Evolutionary conservation across 2,113 vertebrate genomes (phyloP).

Genomic region (Lynx canadensis): DNA sequence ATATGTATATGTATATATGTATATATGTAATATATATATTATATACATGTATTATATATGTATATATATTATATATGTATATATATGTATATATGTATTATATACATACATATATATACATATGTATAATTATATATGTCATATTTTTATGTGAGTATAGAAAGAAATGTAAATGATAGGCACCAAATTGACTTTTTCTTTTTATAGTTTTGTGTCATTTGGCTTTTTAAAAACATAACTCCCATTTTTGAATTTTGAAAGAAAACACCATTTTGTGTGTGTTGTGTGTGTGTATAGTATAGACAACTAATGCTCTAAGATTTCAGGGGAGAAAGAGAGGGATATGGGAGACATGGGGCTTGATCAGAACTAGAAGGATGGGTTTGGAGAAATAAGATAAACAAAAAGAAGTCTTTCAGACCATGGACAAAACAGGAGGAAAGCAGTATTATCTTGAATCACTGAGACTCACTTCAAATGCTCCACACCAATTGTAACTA

Average conservation of each 20-base stretch:
- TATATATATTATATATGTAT: no score
- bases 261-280: background rate
- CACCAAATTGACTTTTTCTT: background rate
- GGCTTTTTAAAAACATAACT: background rate
- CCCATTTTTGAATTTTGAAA: constrained; percentile 24
- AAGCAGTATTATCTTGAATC: background rate
- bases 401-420: background rate
- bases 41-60: no score
- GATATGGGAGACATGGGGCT: background rate
- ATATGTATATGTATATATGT: background rate
- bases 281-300: background rate
- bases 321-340: background rate
- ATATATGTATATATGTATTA: no score
- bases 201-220: background rate
- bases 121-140: background rate
- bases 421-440: background rate
- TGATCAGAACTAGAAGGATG: background rate
- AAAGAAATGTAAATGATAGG: background rate
- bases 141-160: background rate
- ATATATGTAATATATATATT: no score
- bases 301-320: background rate
- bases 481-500: background rate
- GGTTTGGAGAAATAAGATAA: background rate
- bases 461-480: background rate
- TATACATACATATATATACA: background rate